phyloP scores from a whole-genome alignment of 92 coral and sea anemone genomes.

The Plumapathes pennacea region DNA sequence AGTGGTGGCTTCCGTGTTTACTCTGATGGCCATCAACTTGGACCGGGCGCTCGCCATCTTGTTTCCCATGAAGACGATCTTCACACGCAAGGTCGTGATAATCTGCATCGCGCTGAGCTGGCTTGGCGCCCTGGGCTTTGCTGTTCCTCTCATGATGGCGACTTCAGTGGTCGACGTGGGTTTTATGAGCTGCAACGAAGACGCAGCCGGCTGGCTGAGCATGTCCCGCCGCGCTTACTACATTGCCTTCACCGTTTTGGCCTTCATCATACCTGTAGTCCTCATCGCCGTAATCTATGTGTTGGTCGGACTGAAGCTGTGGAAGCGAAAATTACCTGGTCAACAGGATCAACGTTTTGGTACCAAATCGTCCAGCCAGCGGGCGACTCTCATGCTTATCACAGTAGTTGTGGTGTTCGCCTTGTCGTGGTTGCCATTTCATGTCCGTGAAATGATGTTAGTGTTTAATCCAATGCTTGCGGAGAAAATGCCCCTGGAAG shows the following conservation, averaged over 20 bases:
- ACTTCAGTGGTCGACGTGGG: constrained; percentile 2
- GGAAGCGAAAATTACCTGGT: constrained; percentile 67
- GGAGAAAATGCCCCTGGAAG: constrained; percentile 13
- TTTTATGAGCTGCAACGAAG: constrained; percentile 1
- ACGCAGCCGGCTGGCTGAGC: constrained; percentile 28
- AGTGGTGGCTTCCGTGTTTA: constrained; percentile 57
- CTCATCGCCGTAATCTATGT: constrained; percentile 35
- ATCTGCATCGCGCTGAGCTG: constrained; percentile 36
- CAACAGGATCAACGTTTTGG: constrained; percentile 33
- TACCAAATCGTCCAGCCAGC: constrained; percentile 44
- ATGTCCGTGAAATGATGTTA: constrained; percentile 23
- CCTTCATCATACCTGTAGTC: constrained; percentile 44
- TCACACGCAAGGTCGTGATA: constrained; percentile 48
- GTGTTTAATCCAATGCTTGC: not conserved
- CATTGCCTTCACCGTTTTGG: constrained; percentile 5
- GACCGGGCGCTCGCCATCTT: constrained; percentile 63
- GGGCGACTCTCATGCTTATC: constrained; percentile 67
- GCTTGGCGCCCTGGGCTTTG: constrained; percentile 46
- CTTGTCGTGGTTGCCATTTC: constrained; percentile 65
- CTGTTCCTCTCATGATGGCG: constrained; percentile 30
- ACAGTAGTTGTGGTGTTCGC: constrained; percentile 66
- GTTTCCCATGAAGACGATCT: constrained; percentile 54
- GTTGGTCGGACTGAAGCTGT: constrained; percentile 54
- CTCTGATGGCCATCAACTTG: constrained; percentile 57
- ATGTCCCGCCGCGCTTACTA: constrained; percentile 6